Evolutionary conservation across 2,797 vertebrate species (phyloP).

Genomic region (Gouania willdenowi): DNA sequence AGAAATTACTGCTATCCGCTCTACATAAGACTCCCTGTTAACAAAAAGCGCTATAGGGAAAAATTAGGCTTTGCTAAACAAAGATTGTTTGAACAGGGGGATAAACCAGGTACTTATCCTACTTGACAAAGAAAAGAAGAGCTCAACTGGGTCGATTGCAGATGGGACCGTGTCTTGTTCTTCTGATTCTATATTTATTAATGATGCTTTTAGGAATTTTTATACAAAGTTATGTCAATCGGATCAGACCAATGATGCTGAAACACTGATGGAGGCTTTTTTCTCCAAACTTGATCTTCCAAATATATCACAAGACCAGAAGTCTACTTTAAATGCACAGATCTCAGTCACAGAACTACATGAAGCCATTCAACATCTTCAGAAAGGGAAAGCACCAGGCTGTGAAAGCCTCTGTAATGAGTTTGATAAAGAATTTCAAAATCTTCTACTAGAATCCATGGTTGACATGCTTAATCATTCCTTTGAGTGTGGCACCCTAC

Average conservation of each 20-base stretch:
- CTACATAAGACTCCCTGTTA: background rate
- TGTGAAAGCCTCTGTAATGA: background rate
- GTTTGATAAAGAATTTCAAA: slow-evolving; percentile 2
- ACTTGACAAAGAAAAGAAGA: background rate
- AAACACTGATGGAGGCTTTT: background rate
- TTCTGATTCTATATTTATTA: background rate
- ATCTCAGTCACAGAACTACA: background rate
- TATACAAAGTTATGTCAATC: background rate
- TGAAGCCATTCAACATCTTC: slow-evolving; percentile 1
- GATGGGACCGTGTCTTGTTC: background rate
- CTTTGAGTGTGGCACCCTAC: background rate
- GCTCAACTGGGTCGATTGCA: slow-evolving; percentile 1
- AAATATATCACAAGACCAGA: slow-evolving; percentile 1
- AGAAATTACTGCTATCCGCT: background rate
- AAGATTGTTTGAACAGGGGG: slow-evolving; percentile 5
- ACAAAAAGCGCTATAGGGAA: background rate
- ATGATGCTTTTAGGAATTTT: background rate
- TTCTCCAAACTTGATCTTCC: background rate
- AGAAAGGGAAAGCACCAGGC: background rate
- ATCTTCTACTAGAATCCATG: background rate
- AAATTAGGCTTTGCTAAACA: slow-evolving; percentile 1
- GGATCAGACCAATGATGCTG: background rate
- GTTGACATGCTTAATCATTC: slow-evolving; percentile 5
- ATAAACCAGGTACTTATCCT: background rate
- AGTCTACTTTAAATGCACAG: background rate